Base-by-base conservation (phyloP, 2,888 invertebrate genomes). In the Epistrophe grossulariae region DNA sequence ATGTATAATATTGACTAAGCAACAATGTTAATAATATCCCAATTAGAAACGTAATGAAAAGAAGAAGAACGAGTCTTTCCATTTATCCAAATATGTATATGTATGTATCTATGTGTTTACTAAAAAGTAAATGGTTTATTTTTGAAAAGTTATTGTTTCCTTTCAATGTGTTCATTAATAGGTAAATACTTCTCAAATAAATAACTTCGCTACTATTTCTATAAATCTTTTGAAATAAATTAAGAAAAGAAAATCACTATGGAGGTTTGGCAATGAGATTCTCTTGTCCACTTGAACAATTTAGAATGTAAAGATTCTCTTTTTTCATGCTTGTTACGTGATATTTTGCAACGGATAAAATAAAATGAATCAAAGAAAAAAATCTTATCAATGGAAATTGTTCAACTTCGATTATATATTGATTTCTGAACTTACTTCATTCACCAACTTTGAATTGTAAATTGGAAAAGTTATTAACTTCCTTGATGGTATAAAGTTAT, bases 401-500 rank as follows among this genome's bases (percentile, higher is more conserved):
- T n/a, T 40, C 19, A 40, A 62, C 62, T 62, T 62, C 62, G 24
- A 43, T 62, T 40, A 24, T 66, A 24, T 66, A 17, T 24, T 24
- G 24, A 24, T 2, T 24, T 24, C 24, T 24, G 24, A 68, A 68
- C 10, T 68, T 35, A 17, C 19, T 50, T 13, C 50, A 35, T 24
- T 24, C 28, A 50, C 28, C 11, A 50, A 50, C 35, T 68, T 50
- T 50, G 31, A 19, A 50, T 35, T 38, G 19, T 35, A 50, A 50
- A 68, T 68, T 68, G 35, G 50, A 50, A 68, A 68, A 68, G 64
- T 64, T 64, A 64, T 64, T 64, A 31, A n/a, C 31, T 45, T 11
- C 7, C 28, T 64, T 64, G 45, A n/a, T n/a, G 31, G 45, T 31
- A n/a, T n/a, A 45, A 64, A 64, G 64, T 64, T 45, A 43, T 28